Evolutionary conservation across 2,888 invertebrate species (phyloP).

Genomic region (Arenicola marina): DNA sequence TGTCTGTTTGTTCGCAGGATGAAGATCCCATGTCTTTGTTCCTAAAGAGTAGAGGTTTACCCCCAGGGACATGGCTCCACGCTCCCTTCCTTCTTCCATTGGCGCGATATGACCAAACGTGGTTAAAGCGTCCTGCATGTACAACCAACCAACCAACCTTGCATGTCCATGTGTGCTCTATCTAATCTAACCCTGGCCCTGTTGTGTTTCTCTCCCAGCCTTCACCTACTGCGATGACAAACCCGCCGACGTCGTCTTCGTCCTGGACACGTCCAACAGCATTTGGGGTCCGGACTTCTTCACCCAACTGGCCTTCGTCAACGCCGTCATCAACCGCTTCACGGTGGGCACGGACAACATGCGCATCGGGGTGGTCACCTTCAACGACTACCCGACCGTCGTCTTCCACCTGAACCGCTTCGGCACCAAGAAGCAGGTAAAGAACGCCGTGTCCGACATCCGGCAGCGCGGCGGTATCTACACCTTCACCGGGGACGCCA

Average conservation of each 20-base stretch:
- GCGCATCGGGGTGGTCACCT: conserved; percentile 42
- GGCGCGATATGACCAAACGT: too few relatives aligned
- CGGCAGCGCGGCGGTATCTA: conserved; percentile 18
- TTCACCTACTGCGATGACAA: too few relatives aligned
- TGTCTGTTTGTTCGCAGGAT: too few relatives aligned
- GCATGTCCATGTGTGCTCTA: too few relatives aligned
- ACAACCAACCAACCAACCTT: too few relatives aligned
- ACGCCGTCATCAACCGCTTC: conserved; percentile 40
- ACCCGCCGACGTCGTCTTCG: conserved; percentile 44
- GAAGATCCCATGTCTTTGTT: too few relatives aligned
- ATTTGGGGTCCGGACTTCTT: conserved; percentile 46
- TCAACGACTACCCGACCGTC: conserved; percentile 22
- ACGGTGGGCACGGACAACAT: conserved; percentile 39
- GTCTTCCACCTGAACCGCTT: conserved; percentile 28
- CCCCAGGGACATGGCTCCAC: too few relatives aligned
- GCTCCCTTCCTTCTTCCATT: too few relatives aligned
- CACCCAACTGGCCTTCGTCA: conserved; percentile 41
- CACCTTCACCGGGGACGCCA: conserved; percentile 32
- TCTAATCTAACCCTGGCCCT: too few relatives aligned
- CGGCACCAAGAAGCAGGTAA: conserved; percentile 19
- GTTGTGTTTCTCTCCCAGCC: too few relatives aligned
- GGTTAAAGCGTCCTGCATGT: too few relatives aligned
- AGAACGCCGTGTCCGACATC: conserved; percentile 32
- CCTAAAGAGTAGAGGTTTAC: too few relatives aligned
- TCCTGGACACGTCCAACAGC: conserved; percentile 35